Base-by-base conservation (phyloP, 2,888 invertebrate genomes). In the Amitus sp. region DNA sequence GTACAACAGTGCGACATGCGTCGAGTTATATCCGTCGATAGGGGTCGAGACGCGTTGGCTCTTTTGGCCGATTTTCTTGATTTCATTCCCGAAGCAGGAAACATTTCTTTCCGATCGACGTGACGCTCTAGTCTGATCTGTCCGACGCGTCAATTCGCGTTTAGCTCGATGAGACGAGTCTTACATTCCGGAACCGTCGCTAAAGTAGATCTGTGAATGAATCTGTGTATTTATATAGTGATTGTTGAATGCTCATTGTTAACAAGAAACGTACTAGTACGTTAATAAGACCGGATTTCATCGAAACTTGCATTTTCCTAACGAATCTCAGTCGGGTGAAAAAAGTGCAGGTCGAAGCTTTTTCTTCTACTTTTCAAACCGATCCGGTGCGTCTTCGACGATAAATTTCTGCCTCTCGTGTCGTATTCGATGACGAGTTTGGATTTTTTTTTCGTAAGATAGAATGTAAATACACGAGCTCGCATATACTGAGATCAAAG, bases 241-340 rank as follows among this genome's bases (percentile, higher is more conserved):
- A 70, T 69, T 69, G 65, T 71, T 73, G 62, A 74, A 72, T 74
- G 75, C 73, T 77, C 75, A 71, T 71, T 72, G 71, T 74, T 73
- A 66, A 49, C 48, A 65, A 37, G 65, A 72, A 73, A 78, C 77
- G 77, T 80, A 77, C 78, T 76, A 78, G 76, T 78, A 79, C 77
- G 78, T 80, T 77, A 43, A 47, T 37, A 37, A 33, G n/a, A 9
- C 27, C 27, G 27, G n/a, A 30, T 30, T 30, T 30, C n/a, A 2
- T 30, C 30, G 30, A 30, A 30, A 9, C 30, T 30, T 30, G 6
- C n/a, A n/a, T 30, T 30, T 30, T 9, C 27, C 27, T 6, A 27
- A 27, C 30, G n/a, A 30, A 30, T 6, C 10, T 7, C 30, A n/a
- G n/a, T n/a, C n/a, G n/a, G n/a, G n/a, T n/a, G n/a, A n/a, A n/a